Conservation (phyloP, 1,140 invertebrate genomes). For the Trissolcus basalis region DNA sequence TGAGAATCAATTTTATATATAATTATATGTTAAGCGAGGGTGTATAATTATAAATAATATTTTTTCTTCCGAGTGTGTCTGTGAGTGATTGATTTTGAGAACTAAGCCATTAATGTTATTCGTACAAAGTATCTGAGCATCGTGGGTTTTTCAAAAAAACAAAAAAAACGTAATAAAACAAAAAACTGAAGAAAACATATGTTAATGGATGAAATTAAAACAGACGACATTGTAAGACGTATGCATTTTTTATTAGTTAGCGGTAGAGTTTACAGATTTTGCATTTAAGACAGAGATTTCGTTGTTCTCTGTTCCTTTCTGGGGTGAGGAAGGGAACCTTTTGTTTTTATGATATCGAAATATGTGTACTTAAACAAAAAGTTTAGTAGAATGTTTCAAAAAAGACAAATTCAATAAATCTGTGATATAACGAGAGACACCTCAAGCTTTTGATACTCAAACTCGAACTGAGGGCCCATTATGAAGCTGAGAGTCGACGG, state of each 20-base stretch:
- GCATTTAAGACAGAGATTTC: too few relatives aligned
- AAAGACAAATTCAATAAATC: conserved; percentile 69
- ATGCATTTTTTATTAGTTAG: conserved; percentile 22
- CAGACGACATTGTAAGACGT: too few relatives aligned
- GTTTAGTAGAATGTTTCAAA: conserved; percentile 31
- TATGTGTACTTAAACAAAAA: conserved; percentile 53
- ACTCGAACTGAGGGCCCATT: conserved; percentile 46
- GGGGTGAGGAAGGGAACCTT: not conserved
- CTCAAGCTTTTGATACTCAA: conserved; percentile 69
- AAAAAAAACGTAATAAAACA: conserved; percentile 27
- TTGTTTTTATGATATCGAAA: not conserved
- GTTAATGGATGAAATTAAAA: too few relatives aligned
- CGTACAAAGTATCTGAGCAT: conserved; percentile 68
- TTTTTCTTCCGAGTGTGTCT: conserved; percentile 42
- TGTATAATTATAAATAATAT: conserved; percentile 53
- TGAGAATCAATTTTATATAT: conserved; percentile 51
- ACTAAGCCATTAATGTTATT: conserved; percentile 72
- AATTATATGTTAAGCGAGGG: conserved; percentile 41
- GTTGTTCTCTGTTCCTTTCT: not conserved
- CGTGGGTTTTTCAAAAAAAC: conserved; percentile 69
- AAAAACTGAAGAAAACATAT: conserved; percentile 7
- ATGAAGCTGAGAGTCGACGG: conserved; percentile 34
- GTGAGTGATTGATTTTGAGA: conserved; percentile 53
- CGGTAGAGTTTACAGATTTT: conserved; percentile 4
- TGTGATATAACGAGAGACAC: conserved; percentile 72